A percentile compares a stretch with the other conserved stretches of the same genome.
Conservation (phyloP, 2,113 vertebrate species). For the Centropus unirufus region DNA sequence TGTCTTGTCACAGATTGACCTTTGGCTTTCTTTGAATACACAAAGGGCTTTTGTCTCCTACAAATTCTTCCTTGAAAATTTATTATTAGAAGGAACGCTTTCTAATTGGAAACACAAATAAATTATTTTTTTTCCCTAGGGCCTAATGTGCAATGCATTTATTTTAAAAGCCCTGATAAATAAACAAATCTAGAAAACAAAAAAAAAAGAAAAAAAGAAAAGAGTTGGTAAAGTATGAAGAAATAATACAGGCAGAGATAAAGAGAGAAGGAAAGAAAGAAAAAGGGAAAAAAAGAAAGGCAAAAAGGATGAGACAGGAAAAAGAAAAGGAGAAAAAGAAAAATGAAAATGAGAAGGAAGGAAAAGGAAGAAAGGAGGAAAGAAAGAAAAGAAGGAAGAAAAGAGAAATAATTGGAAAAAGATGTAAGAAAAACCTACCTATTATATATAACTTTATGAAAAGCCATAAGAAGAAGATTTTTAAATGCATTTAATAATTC, state of each 20-base stretch:
- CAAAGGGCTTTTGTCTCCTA: neutral
- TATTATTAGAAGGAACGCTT: neutral
- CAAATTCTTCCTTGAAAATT: neutral
- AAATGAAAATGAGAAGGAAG: too few relatives aligned
- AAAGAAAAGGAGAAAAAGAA: neutral
- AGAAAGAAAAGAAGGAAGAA: neutral
- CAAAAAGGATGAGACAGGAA: too few relatives aligned
- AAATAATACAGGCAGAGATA: too few relatives aligned
- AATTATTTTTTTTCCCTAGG: neutral
- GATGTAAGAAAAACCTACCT: neutral
- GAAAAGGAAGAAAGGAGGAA: neutral
- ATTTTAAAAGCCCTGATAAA: neutral
- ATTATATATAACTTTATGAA: neutral
- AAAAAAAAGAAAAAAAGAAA: neutral
- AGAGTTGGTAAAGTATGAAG: neutral
- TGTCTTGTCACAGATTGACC: neutral
- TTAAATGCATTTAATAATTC: neutral
- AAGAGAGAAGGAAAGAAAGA: neutral
- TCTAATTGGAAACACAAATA: neutral
- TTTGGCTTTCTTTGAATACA: neutral
- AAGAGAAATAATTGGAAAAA: too few relatives aligned
- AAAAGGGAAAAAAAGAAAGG: too few relatives aligned
- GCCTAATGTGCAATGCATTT: neutral
- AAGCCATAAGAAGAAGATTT: neutral
- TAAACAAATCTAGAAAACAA: neutral